Conservation (phyloP, 2,888 invertebrate species). For the Rhamnusium bicolor region DNA sequence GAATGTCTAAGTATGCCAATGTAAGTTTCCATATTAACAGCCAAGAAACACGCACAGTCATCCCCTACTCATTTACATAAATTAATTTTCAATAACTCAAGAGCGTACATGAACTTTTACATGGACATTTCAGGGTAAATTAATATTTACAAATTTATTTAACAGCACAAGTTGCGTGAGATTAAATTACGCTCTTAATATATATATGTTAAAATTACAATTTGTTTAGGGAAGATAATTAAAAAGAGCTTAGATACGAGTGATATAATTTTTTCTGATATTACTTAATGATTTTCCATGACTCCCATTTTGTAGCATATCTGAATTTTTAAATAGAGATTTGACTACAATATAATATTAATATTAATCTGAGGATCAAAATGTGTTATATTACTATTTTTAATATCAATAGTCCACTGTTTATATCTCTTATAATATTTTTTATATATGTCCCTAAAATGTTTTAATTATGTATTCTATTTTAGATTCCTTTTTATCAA, state of each 20-base stretch:
- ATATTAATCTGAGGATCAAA: too few relatives aligned
- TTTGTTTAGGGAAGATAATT: constrained; percentile 1
- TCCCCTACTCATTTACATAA: constrained; percentile 18
- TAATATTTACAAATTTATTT: constrained; percentile 32
- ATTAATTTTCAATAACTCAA: constrained; percentile 24
- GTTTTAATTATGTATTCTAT: too few relatives aligned
- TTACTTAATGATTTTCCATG: not conserved
- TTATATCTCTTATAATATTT: too few relatives aligned
- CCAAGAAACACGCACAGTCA: constrained; percentile 20
- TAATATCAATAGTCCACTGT: too few relatives aligned
- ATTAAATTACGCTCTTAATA: not conserved
- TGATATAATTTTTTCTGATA: not conserved
- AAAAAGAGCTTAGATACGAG: constrained; percentile 12
- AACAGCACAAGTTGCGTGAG: constrained; percentile 14
- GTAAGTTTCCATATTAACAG: not conserved
- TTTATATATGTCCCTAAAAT: too few relatives aligned
- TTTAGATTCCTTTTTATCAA: too few relatives aligned
- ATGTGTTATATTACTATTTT: too few relatives aligned
- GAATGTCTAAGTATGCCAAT: not conserved
- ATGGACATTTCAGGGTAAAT: not conserved
- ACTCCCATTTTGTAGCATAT: too few relatives aligned
- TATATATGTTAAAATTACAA: constrained; percentile 5
- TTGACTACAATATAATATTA: too few relatives aligned
- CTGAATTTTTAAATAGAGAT: too few relatives aligned
- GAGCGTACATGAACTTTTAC: constrained; percentile 25